Conservation (phyloP, 2,113 vertebrate genomes). For the Sphyrna mokarran region DNA sequence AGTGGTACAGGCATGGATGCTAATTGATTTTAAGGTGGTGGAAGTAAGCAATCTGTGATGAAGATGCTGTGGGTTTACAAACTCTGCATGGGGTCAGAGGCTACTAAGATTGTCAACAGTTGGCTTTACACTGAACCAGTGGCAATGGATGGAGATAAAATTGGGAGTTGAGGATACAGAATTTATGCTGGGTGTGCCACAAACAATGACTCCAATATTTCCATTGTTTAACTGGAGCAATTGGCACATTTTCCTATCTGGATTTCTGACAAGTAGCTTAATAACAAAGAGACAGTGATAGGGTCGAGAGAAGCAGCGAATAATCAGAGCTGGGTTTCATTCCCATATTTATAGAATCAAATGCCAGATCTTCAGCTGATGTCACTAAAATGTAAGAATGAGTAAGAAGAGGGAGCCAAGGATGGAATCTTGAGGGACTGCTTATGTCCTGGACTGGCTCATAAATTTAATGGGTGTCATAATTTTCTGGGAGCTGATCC, state of each 20-base stretch:
- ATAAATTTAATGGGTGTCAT: not conserved
- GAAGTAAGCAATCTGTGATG: not conserved
- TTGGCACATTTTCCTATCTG: not conserved
- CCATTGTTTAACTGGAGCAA: not conserved
- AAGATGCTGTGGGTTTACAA: not conserved
- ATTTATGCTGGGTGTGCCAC: not conserved
- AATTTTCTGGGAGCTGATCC: not conserved
- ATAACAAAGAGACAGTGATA: not conserved
- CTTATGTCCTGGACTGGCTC: not conserved
- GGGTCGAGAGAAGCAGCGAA: not conserved
- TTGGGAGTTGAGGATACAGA: not conserved
- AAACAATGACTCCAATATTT: not conserved
- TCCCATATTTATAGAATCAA: not conserved
- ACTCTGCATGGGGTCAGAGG: not conserved
- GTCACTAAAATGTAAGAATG: not conserved
- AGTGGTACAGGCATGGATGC: not conserved
- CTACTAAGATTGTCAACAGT: not conserved
- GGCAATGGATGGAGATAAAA: not conserved
- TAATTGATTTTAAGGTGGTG: not conserved
- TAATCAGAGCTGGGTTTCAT: not conserved
- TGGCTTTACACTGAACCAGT: not conserved
- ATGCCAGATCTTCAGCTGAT: not conserved
- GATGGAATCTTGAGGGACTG: not conserved
- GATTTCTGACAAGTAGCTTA: not conserved
- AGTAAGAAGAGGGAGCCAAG: not conserved